These are phyloP conservation scores for Platygyra sinensis DNA, from an alignment of 64 coral and sea anemone genomes.

Conservation along the genomic window DNA sequence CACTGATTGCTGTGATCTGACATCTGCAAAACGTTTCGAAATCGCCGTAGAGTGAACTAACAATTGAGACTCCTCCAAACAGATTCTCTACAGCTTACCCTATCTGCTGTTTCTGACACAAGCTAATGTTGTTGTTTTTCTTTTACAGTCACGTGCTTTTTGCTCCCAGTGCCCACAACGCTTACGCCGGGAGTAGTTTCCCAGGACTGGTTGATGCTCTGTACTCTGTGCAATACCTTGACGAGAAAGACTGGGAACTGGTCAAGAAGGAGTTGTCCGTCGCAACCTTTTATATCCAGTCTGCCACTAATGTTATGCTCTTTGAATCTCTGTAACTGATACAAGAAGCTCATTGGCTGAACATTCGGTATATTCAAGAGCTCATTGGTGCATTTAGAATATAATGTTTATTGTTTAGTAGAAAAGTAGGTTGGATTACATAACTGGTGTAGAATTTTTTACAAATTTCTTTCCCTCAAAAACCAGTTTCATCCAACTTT, in stretches of 20 bases:
- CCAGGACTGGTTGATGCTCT: conserved; percentile 75
- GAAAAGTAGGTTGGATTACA: too few species aligned
- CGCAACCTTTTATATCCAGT: conserved; percentile 56
- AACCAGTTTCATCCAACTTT: too few species aligned
- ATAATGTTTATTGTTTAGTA: too few species aligned
- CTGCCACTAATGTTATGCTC: conserved; percentile 55
- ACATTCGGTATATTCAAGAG: too few species aligned
- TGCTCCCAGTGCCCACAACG: conserved; percentile 57
- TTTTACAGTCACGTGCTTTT: conserved; percentile 75
- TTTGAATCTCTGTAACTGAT: background rate
- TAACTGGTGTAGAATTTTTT: too few species aligned
- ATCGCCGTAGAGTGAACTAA: too few species aligned
- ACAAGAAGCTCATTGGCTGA: too few species aligned
- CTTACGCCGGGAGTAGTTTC: conserved; percentile 64
- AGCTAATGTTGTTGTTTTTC: background rate
- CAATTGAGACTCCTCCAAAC: too few species aligned
- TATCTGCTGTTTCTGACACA: too few species aligned
- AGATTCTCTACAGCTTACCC: too few species aligned
- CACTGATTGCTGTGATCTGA: background rate
- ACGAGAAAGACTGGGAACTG: conserved; percentile 61
- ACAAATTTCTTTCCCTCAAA: too few species aligned
- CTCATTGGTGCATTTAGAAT: too few species aligned
- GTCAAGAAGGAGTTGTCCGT: conserved; percentile 71
- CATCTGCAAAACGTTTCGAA: background rate
- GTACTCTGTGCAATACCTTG: conserved; percentile 44